These are phyloP conservation scores for Sitobion miscanthi DNA, from an alignment of 1,140 invertebrate species.

Conservation along the genomic window DNA sequence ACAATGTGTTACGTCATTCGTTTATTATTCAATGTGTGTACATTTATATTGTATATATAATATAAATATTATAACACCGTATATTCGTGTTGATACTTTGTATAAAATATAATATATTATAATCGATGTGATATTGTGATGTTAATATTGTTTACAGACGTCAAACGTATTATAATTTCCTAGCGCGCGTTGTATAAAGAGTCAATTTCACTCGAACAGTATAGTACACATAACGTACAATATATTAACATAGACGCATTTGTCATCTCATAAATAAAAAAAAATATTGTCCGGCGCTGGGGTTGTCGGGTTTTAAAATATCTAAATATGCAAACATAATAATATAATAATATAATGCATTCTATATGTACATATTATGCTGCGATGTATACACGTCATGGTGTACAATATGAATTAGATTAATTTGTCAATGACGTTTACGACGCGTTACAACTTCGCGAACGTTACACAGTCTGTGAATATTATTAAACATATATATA, in stretches of 20 bases:
- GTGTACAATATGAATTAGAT: not conserved
- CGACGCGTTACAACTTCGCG: not conserved
- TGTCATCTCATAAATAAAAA: not conserved
- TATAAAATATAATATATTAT: not conserved
- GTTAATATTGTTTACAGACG: not conserved
- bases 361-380: not conserved
- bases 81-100: too few relatives aligned
- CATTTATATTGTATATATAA: not conserved
- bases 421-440: conserved; percentile 16
- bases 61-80: too few relatives aligned
- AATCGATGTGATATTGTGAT: not conserved
- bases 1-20: not conserved
- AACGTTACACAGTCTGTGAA: not conserved
- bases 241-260: not conserved
- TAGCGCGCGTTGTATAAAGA: not conserved
- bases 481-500: not conserved
- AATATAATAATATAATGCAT: not conserved
- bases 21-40: not conserved
- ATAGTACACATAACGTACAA: not conserved
- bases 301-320: not conserved
- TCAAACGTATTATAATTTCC: conserved; percentile 7
- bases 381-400: not conserved
- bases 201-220: not conserved
- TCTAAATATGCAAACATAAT: not conserved
- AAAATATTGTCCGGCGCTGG: not conserved